phyloP scores from a whole-genome alignment of 2,113 vertebrate genomes.

The Dipodomys ordii region DNA sequence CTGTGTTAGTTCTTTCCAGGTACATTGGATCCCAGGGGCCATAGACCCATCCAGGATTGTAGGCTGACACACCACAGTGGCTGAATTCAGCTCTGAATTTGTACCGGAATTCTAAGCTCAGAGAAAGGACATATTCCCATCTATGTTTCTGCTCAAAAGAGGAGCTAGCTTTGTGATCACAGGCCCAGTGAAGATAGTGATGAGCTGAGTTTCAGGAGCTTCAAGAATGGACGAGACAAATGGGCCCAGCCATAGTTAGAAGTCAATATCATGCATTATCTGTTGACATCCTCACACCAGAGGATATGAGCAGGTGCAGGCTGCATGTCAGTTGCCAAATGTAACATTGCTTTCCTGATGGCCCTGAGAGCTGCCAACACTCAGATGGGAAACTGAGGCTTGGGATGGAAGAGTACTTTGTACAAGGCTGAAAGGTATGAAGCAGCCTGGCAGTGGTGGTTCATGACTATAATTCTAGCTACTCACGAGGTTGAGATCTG shows the following conservation, averaged over 20 bases:
- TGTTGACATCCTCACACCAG: not conserved
- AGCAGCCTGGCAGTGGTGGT: not conserved
- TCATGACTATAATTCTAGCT: too few species aligned
- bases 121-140: not conserved
- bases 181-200: not conserved
- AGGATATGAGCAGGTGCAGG: not conserved
- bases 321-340: not conserved
- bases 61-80: not conserved
- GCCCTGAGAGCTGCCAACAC: not conserved
- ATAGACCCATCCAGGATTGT: not conserved
- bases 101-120: not conserved
- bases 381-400: not conserved
- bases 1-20: not conserved
- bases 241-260: accelerated
- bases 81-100: not conserved
- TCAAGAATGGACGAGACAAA: not conserved
- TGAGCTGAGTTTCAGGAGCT: not conserved
- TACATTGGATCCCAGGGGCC: accelerated
- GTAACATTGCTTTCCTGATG: not conserved
- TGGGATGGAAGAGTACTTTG: not conserved
- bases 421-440: not conserved
- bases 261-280: not conserved
- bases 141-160: not conserved
- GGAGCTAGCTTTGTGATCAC: not conserved
- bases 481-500: too few species aligned